Evolutionary conservation across 2,888 invertebrate species (phyloP).

Genomic region (Hofmannophila pseudospretella): DNA sequence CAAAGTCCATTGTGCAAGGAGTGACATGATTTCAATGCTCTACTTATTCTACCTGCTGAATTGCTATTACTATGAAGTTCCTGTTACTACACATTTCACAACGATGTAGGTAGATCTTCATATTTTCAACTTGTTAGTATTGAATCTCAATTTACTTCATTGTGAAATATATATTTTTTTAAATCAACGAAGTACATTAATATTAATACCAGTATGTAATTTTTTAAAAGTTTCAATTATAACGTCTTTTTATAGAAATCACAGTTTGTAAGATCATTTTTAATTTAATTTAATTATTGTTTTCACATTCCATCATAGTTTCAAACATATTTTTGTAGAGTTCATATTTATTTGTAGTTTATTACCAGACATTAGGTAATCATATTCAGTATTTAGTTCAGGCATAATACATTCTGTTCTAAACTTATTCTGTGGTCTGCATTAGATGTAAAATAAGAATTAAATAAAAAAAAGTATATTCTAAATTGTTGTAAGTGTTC

Average conservation of each 20-base stretch:
- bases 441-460: conserved; percentile 30
- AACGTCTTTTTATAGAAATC: too few relatives aligned
- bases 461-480: conserved; percentile 52
- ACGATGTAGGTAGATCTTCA: neutral
- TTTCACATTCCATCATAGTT: conserved; percentile 14
- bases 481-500: conserved; percentile 76
- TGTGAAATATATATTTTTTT: too few relatives aligned
- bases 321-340: conserved; percentile 10
- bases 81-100: neutral
- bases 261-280: too few relatives aligned
- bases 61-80: neutral
- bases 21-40: conserved; percentile 12
- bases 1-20: conserved; percentile 8
- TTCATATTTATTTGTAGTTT: conserved; percentile 3
- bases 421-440: conserved; percentile 33
- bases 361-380: neutral
- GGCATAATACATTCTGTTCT: neutral
- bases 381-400: neutral
- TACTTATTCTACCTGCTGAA: conserved; percentile 5
- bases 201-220: too few relatives aligned
- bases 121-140: too few relatives aligned
- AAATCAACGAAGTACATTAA: too few relatives aligned
- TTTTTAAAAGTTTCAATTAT: too few relatives aligned
- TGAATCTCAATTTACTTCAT: conserved; percentile 10
- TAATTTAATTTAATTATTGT: too few relatives aligned